A percentile compares a stretch with the other conserved stretches of the same genome.
Conservation (phyloP, 2,113 vertebrate genomes). For the Chaetops frenatus region DNA sequence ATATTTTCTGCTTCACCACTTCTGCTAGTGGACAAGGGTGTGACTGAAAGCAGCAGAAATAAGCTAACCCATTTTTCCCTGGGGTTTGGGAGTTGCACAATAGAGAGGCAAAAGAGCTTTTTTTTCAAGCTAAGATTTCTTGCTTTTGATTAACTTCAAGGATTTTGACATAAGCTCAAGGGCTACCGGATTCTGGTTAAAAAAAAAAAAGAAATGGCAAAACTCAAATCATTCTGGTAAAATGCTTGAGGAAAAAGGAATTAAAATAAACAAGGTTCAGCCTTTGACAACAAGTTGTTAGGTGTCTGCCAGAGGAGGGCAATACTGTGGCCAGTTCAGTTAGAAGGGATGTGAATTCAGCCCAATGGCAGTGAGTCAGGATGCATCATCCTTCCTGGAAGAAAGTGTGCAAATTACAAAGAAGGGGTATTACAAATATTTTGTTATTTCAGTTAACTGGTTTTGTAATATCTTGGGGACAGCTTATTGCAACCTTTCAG, state of each 20-base stretch:
- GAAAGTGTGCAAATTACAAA: background rate
- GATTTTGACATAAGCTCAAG: background rate
- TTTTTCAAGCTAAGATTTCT: background rate
- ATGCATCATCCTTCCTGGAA: background rate
- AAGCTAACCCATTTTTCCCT: background rate
- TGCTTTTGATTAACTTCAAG: background rate
- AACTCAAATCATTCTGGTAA: background rate
- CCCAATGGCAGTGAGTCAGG: background rate
- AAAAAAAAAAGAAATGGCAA: background rate
- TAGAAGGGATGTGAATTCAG: background rate
- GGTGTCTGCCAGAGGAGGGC: background rate
- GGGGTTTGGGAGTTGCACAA: background rate
- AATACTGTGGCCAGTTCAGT: background rate
- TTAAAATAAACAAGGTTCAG: background rate
- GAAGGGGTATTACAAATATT: fast-evolving
- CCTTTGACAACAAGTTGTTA: background rate
- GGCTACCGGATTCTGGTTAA: background rate
- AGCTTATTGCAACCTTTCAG: background rate
- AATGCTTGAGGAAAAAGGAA: background rate
- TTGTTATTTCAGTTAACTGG: background rate
- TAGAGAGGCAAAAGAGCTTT: background rate
- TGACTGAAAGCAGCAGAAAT: background rate
- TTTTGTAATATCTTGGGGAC: background rate
- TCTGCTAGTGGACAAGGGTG: background rate
- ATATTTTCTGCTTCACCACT: background rate